A percentile compares a stretch with the other conserved stretches of the same genome.
Conservation (phyloP, 2,888 invertebrate species). For the Sesamia inferens region DNA sequence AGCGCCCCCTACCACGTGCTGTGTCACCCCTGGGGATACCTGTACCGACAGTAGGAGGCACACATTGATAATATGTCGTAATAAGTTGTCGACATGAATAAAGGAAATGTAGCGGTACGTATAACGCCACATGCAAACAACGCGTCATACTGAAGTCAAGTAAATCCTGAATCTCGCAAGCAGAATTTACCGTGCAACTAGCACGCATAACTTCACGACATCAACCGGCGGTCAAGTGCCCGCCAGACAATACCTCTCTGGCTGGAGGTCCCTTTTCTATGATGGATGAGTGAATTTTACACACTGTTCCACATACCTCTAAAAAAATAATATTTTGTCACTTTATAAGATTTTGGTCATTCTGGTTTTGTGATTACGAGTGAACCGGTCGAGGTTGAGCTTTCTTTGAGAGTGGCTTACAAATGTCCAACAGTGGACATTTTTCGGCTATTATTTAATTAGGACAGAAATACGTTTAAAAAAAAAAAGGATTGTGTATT, state of each 20-base stretch:
- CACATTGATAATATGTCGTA: slow-evolving; percentile 34
- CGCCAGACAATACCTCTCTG: too few species aligned
- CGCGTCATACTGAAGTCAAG: too few species aligned
- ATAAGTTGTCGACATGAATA: neutral
- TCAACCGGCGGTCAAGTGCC: too few species aligned
- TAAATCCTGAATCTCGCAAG: too few species aligned
- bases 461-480: neutral
- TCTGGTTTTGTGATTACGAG: neutral
- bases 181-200: too few species aligned
- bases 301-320: too few species aligned
- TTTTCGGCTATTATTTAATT: neutral
- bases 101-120: neutral
- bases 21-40: slow-evolving; percentile 78
- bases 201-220: too few species aligned
- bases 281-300: too few species aligned
- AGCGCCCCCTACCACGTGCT: slow-evolving; percentile 77
- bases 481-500: neutral
- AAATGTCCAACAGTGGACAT: too few species aligned
- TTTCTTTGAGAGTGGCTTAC: too few species aligned
- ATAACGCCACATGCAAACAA: too few species aligned
- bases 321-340: neutral
- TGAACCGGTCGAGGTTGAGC: neutral
- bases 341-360: neutral
- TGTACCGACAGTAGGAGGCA: slow-evolving; percentile 44
- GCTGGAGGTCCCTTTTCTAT: too few species aligned